A percentile compares a stretch with the other conserved stretches of the same genome.
Evolutionary conservation across 2,113 vertebrate genomes (phyloP).

Genomic region (Ia io): DNA sequence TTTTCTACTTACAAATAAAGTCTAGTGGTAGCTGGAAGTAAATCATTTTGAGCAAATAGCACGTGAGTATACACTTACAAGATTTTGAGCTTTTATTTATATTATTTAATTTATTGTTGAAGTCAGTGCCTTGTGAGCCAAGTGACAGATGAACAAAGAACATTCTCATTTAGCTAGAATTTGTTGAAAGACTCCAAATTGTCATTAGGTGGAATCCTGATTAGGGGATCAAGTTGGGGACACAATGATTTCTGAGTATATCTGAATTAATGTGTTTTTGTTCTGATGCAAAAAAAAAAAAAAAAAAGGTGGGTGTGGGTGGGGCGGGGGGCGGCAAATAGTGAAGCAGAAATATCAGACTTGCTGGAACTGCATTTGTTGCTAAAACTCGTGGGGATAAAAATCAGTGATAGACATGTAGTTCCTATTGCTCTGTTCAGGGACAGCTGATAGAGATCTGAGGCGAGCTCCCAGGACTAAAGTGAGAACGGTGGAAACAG

Average conservation of each 20-base stretch:
- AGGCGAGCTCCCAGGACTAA: background rate
- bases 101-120: background rate
- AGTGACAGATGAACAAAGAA: background rate
- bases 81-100: background rate
- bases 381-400: background rate
- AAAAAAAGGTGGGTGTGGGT: background rate
- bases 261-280: background rate
- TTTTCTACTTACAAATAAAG: conserved; percentile 6
- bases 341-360: background rate
- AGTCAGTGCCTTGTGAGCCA: background rate
- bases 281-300: background rate
- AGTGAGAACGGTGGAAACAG: background rate
- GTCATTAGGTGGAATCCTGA: background rate
- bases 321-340: accelerated
- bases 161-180: background rate
- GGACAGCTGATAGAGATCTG: background rate
- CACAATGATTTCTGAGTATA: background rate
- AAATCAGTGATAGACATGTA: background rate
- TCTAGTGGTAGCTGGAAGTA: background rate
- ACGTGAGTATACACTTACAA: background rate
- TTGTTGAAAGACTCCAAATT: background rate
- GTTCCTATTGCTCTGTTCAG: background rate
- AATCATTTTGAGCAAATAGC: background rate
- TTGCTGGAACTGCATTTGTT: background rate
- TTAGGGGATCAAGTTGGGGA: background rate